Conservation (phyloP, 2,888 invertebrate species). For the Hyposoter dolosus region DNA sequence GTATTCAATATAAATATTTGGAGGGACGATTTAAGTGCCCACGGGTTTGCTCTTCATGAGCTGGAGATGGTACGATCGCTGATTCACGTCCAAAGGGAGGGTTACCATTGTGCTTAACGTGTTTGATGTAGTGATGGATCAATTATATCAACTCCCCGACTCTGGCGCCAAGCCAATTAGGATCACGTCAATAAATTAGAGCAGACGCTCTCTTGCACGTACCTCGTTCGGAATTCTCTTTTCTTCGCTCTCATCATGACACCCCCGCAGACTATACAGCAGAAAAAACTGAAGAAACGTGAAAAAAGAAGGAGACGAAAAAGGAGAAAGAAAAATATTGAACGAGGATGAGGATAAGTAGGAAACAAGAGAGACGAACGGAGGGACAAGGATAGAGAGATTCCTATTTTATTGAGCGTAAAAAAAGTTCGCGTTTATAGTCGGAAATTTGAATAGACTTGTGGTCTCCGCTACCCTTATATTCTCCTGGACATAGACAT, state of each 20-base stretch:
- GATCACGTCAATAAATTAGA: slow-evolving; percentile 66
- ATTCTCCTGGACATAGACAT: neutral
- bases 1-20: neutral
- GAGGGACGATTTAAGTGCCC: neutral
- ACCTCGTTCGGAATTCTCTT: slow-evolving; percentile 19
- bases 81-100: slow-evolving; percentile 7
- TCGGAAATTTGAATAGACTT: slow-evolving; percentile 47
- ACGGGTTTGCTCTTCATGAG: neutral
- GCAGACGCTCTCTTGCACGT: slow-evolving; percentile 36
- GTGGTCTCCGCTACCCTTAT: neutral
- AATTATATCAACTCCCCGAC: slow-evolving; percentile 53
- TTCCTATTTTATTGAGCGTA: slow-evolving; percentile 51
- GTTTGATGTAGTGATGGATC: slow-evolving; percentile 44
- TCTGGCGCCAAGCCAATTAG: slow-evolving; percentile 61
- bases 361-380: neutral
- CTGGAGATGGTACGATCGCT: slow-evolving; percentile 12
- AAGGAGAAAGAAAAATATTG: neutral
- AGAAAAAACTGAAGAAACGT: neutral
- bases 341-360: neutral
- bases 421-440: slow-evolving; percentile 49
- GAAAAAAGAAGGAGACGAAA: neutral
- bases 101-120: slow-evolving; percentile 15
- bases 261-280: neutral
- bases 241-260: slow-evolving; percentile 18
- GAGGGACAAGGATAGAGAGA: neutral